Evolutionary conservation across 2,888 invertebrate genomes (phyloP).

Genomic region (Scrobipalpa costella): DNA sequence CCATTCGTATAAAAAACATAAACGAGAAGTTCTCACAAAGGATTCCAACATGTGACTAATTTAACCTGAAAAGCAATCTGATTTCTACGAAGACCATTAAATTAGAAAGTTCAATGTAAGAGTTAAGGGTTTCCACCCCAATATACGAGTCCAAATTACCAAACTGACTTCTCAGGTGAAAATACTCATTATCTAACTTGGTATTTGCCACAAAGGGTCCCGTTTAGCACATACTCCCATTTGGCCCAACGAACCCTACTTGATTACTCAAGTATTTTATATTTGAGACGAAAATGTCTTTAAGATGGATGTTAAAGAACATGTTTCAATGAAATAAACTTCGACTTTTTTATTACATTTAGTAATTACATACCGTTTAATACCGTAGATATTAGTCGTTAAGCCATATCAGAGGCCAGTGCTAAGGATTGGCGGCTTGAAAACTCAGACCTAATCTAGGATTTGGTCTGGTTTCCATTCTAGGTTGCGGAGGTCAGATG

Average conservation of each 20-base stretch:
- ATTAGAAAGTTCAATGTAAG: slow-evolving; percentile 33
- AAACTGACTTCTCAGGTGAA: slow-evolving; percentile 36
- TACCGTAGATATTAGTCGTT: too few species aligned
- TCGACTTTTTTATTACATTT: too few species aligned
- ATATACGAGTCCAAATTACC: slow-evolving; percentile 33
- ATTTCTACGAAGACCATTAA: slow-evolving; percentile 21
- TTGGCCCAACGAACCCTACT: slow-evolving; percentile 37
- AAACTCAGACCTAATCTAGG: too few species aligned
- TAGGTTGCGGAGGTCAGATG: too few species aligned
- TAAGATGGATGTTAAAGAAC: background rate
- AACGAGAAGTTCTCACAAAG: background rate
- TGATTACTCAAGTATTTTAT: slow-evolving; percentile 44
- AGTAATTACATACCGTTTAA: too few species aligned
- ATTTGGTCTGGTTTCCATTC: too few species aligned
- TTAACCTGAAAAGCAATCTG: slow-evolving; percentile 21
- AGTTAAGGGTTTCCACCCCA: slow-evolving; percentile 29
- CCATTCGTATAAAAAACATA: too few species aligned
- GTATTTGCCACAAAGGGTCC: slow-evolving; percentile 38
- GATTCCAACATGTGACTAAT: slow-evolving; percentile 9
- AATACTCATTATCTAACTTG: slow-evolving; percentile 40
- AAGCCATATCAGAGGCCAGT: too few species aligned
- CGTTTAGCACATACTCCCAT: slow-evolving; percentile 41
- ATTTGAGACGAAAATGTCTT: slow-evolving; percentile 31
- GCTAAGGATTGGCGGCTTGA: too few species aligned
- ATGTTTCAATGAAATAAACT: background rate